Percentiles rank a stretch among this genome's conserved stretches.
Conservation (phyloP, 2,888 invertebrate species). For the Leptarthrus brevirostris region DNA sequence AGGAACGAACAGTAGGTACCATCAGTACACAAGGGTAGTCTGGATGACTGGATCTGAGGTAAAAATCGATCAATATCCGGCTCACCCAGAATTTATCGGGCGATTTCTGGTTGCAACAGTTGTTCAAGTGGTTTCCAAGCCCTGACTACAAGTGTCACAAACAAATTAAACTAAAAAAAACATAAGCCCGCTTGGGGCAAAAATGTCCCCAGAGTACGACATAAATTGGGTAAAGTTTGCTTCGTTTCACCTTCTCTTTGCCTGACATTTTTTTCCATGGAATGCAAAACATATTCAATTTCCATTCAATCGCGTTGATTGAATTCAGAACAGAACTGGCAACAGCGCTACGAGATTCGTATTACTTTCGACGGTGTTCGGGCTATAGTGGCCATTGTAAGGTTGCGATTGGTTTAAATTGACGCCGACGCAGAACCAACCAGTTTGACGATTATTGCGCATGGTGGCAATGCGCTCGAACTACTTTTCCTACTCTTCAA, state of each 20-base stretch:
- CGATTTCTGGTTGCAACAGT: conserved; percentile 51
- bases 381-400: conserved; percentile 52
- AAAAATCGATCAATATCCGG: conserved; percentile 28
- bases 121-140: conserved; percentile 49
- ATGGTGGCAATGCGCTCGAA: conserved; percentile 19
- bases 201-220: not conserved
- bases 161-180: conserved; percentile 38
- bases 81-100: conserved; percentile 28
- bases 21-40: not conserved
- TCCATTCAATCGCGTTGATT: not conserved
- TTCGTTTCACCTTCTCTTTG: not conserved
- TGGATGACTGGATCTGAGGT: not conserved
- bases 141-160: conserved; percentile 12
- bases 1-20: not conserved
- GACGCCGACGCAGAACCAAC: conserved; percentile 47
- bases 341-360: not conserved
- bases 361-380: conserved; percentile 8
- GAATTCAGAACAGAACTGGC: not conserved
- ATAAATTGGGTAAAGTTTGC: conserved; percentile 14
- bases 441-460: not conserved
- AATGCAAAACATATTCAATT: conserved; percentile 5
- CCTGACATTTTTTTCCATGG: not conserved
- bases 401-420: conserved; percentile 43
- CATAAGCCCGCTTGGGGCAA: not conserved
- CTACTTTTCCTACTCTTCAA: not conserved